Evolutionary conservation across 2,888 invertebrate species (phyloP), one percentile per base, ranked within the genome.

Genomic region (Synergus laeviventris): DNA sequence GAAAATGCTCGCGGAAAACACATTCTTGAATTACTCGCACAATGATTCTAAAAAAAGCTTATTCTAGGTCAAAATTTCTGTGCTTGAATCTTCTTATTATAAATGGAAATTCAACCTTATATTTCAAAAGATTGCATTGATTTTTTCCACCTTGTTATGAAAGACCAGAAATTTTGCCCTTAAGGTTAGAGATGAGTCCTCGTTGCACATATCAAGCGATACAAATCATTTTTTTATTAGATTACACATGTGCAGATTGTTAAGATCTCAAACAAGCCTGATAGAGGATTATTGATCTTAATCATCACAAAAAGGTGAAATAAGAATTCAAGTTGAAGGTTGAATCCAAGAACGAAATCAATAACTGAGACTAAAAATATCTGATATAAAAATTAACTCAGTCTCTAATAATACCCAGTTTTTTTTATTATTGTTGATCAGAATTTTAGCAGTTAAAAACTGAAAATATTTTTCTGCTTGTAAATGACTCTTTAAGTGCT

Each of bases 211-310:
- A 66, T 66, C 16, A 66, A 66, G 2, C 31, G 12, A 49, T 31
- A 62, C 11, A n/a, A 60, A 61, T 9, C 4, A 21, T 42, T 49
- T 49, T 45, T 70, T 70, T 64, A 64, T 42, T 42, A 42, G 21
- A 42, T 64, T 42, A 49, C 49, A 49, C 70, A 36, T 70, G 24
- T 70, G 70, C 8, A 70, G 45, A 42, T 70, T 70, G 70, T 49
- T 49, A 70, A 21, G 45, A 49, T 31, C 24, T 49, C 1, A 49
- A 70, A 49, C 16, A 31, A 70, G 70, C 24, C 42, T 24, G 31
- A 70, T 45, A n/a, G 11, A 70, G 70, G 31, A 49, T 70, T 45
- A 70, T 70, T 70, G 45, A 70, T 70, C 49, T 70, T 49, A 49
- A 49, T 70, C 49, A 45, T 16, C 4, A 70, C n/a, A 31, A n/a